Evolutionary conservation across 2,888 invertebrate genomes (phyloP).

Genomic region (Aethes cnicana): DNA sequence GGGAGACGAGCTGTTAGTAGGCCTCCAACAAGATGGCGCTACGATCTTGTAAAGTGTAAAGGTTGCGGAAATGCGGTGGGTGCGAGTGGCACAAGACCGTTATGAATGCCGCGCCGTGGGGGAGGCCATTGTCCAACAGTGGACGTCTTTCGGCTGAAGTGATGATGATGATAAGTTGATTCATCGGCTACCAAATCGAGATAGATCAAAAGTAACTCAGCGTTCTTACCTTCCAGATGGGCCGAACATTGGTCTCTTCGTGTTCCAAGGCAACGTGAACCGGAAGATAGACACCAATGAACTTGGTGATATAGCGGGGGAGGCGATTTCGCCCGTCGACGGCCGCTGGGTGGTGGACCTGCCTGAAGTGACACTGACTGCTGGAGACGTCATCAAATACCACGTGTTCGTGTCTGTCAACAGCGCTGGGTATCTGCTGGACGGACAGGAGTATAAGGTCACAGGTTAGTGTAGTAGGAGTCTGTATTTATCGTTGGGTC

Average conservation of each 20-base stretch:
- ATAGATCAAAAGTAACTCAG: no score
- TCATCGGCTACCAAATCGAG: no score
- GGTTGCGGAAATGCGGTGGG: no score
- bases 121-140: no score
- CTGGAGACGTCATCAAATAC: slow-evolving; percentile 83
- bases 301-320: slow-evolving; percentile 78
- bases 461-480: slow-evolving; percentile 51
- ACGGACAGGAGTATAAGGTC: slow-evolving; percentile 63
- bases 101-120: no score
- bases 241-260: slow-evolving; percentile 79
- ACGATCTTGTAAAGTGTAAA: no score
- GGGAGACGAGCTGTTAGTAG: no score
- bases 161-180: no score
- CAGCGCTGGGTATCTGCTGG: slow-evolving; percentile 67
- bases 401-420: slow-evolving; percentile 83
- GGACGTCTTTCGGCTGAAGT: no score
- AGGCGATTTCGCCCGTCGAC: slow-evolving; percentile 61
- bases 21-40: no score
- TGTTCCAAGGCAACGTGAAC: slow-evolving; percentile 85
- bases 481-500: no score
- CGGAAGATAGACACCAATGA: slow-evolving; percentile 68
- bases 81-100: no score
- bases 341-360: slow-evolving; percentile 81
- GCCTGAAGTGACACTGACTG: slow-evolving; percentile 58
- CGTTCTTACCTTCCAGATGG: slow-evolving; percentile 76